Percentiles rank a stretch among this genome's conserved stretches.
phyloP scores from a whole-genome alignment of 1,140 invertebrate genomes.

The Cepaea nemoralis region DNA sequence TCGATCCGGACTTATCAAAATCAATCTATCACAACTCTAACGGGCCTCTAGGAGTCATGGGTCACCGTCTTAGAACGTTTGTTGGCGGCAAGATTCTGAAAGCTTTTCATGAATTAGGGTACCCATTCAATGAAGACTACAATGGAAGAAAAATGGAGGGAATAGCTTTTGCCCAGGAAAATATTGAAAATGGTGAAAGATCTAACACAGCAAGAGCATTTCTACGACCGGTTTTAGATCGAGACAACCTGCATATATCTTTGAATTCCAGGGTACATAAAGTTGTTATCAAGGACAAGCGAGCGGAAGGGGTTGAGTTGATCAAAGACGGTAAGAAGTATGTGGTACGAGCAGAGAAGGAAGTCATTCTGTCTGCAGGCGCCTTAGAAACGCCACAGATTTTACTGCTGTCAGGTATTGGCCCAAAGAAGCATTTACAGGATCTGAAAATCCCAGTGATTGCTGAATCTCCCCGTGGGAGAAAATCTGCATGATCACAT shows the following conservation, averaged over 20 bases:
- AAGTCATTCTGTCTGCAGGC: constrained; percentile 85
- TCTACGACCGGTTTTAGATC: constrained; percentile 50
- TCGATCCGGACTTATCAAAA: constrained; percentile 75
- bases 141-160: neutral
- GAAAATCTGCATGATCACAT: constrained; percentile 85
- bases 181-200: constrained; percentile 89
- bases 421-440: constrained; percentile 74
- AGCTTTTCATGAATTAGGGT: constrained; percentile 3
- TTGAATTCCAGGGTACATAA: constrained; percentile 64
- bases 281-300: constrained; percentile 51
- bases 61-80: neutral
- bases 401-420: constrained; percentile 90
- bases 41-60: neutral
- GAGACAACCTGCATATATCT: constrained; percentile 58
- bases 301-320: constrained; percentile 66
- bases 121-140: constrained; percentile 16
- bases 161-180: constrained; percentile 87
- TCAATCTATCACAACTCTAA: neutral
- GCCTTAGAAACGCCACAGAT: constrained; percentile 89
- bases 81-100: neutral
- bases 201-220: constrained; percentile 56
- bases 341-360: constrained; percentile 80
- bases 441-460: constrained; percentile 48
- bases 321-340: constrained; percentile 69
- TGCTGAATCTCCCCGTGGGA: constrained; percentile 83